Evolutionary conservation across 2,888 invertebrate species (phyloP).

Genomic region (Ditula angustiorana): DNA sequence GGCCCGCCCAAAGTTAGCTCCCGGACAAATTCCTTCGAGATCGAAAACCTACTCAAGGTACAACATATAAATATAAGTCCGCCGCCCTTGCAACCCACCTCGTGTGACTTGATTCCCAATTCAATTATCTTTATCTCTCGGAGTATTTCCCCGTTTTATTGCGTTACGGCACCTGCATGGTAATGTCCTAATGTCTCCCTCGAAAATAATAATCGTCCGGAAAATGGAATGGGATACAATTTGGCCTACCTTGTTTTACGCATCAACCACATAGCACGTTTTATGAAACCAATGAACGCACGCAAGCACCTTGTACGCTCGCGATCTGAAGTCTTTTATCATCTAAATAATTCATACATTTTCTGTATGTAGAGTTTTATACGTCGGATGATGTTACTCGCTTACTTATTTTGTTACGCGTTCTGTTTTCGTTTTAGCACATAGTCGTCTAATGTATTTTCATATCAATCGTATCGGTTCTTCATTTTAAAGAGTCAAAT

Average conservation of each 20-base stretch:
- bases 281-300: constrained; percentile 34
- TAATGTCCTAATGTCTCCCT: constrained; percentile 67
- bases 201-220: constrained; percentile 66
- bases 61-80: constrained; percentile 49
- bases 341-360: constrained; percentile 8
- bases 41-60: constrained; percentile 96
- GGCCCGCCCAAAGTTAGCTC: constrained; percentile 89
- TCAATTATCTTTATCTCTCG: constrained; percentile 62
- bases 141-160: constrained; percentile 62
- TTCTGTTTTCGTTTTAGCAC: background rate
- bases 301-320: constrained; percentile 30
- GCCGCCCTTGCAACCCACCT: constrained; percentile 53
- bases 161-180: constrained; percentile 63
- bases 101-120: constrained; percentile 59
- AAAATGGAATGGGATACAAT: constrained; percentile 49
- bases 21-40: constrained; percentile 96
- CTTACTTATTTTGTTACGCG: background rate
- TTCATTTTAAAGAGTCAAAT: background rate
- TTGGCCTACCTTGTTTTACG: constrained; percentile 32
- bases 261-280: constrained; percentile 31
- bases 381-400: background rate
- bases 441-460: background rate
- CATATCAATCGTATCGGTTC: background rate
- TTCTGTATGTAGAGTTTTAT: background rate
- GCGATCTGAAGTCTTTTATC: constrained; percentile 34